Conservation (phyloP, 2,888 invertebrate species). For the Pristionchus mayeri region DNA sequence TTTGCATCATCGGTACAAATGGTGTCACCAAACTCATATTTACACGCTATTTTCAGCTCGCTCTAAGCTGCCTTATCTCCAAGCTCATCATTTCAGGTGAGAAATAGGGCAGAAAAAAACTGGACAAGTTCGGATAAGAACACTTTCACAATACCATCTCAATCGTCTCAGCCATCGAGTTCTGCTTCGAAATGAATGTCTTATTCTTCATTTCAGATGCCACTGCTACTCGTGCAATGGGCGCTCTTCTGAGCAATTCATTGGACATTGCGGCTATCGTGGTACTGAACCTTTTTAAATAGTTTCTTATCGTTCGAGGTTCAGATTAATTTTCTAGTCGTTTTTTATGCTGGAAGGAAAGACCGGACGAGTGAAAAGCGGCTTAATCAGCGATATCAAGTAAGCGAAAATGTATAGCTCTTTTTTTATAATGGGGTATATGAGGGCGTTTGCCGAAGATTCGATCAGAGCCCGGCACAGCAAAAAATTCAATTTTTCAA, state of each 20-base stretch:
- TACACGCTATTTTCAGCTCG: not conserved
- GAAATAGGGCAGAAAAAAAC: no score
- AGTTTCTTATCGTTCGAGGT: not conserved
- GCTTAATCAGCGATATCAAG: not conserved
- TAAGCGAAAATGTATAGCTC: no score
- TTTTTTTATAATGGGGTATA: no score
- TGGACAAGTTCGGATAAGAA: no score
- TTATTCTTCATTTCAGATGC: not conserved
- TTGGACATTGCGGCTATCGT: not conserved
- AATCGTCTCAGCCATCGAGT: no score
- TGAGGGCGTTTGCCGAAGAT: no score
- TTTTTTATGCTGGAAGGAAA: not conserved
- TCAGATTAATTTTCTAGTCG: not conserved
- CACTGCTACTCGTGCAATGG: not conserved
- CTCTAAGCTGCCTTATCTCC: not conserved
- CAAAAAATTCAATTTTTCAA: no score
- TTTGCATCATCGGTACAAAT: not conserved
- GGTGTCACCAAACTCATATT: not conserved
- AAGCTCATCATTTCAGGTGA: not conserved
- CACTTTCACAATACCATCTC: no score
- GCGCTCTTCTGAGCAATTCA: not conserved
- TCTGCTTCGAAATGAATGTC: not conserved
- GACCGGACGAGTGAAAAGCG: not conserved
- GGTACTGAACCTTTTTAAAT: not conserved
- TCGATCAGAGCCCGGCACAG: no score